Conservation (phyloP, 2,888 invertebrate species). For the Acronicta alni region DNA sequence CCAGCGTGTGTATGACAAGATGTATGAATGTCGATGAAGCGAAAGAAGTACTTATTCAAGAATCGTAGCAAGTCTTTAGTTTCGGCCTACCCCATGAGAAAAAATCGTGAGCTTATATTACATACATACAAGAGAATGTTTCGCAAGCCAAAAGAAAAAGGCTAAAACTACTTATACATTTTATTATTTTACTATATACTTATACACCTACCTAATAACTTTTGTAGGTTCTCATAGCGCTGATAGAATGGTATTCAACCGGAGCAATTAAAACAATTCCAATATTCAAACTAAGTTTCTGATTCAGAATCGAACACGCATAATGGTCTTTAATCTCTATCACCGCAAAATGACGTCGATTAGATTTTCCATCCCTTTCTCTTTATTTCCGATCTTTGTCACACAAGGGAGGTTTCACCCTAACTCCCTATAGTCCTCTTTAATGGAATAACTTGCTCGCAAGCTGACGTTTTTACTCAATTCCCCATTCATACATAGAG, state of each 20-base stretch:
- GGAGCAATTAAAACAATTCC: slow-evolving; percentile 28
- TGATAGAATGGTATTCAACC: slow-evolving; percentile 30
- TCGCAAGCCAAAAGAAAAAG: no score
- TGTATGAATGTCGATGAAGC: no score
- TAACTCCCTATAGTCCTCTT: slow-evolving; percentile 48
- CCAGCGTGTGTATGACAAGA: no score
- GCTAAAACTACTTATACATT: no score
- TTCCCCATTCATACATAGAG: slow-evolving; percentile 13
- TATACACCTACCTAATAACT: no score
- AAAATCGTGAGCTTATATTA: no score
- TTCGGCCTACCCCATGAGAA: no score
- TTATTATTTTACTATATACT: no score
- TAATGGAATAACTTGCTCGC: slow-evolving; percentile 49
- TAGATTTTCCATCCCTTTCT: slow-evolving; percentile 10
- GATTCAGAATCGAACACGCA: slow-evolving; percentile 30
- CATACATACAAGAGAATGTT: no score
- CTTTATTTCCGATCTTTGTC: slow-evolving; percentile 17
- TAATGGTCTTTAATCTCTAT: slow-evolving; percentile 19
- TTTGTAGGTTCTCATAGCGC: no score
- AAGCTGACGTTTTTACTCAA: slow-evolving; percentile 55
- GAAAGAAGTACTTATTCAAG: no score
- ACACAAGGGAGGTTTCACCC: slow-evolving; percentile 17
- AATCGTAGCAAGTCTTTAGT: no score
- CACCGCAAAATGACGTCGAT: slow-evolving; percentile 20
- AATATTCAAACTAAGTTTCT: slow-evolving; percentile 40